Conservation (phyloP, 2,888 invertebrate species). For the Selenia dentaria region DNA sequence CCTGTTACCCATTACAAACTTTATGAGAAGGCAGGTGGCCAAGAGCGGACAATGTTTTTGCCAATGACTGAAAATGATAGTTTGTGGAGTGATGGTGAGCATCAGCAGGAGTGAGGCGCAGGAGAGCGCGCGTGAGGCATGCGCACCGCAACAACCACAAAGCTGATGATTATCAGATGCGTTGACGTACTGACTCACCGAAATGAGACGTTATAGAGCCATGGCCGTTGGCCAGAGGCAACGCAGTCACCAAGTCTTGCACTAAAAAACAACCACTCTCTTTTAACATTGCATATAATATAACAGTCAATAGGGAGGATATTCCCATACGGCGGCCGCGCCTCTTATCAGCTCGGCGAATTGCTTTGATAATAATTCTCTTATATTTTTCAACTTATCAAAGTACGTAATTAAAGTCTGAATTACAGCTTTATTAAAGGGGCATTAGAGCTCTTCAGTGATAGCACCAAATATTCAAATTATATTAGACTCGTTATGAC, state of each 20-base stretch:
- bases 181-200: constrained; percentile 80
- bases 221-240: constrained; percentile 84
- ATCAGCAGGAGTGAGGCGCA: constrained; percentile 58
- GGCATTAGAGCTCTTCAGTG: constrained; percentile 36
- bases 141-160: constrained; percentile 80
- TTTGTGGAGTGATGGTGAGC: constrained; percentile 9
- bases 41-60: neutral
- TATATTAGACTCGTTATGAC: constrained; percentile 55
- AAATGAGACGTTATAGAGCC: constrained; percentile 83
- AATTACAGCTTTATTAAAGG: constrained; percentile 41
- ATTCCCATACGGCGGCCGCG: constrained; percentile 33
- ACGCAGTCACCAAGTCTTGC: constrained; percentile 85
- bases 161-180: constrained; percentile 75
- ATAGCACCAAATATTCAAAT: constrained; percentile 39
- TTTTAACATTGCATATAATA: constrained; percentile 78
- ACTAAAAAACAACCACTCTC: constrained; percentile 83
- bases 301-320: constrained; percentile 39
- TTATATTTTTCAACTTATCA: constrained; percentile 48
- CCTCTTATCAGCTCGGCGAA: constrained; percentile 51
- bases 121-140: constrained; percentile 68
- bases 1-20: neutral
- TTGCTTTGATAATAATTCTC: constrained; percentile 43
- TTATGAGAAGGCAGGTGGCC: neutral
- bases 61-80: constrained; percentile 10
- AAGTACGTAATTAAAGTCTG: constrained; percentile 39